phyloP scores from a whole-genome alignment of 2,113 vertebrate species.

The Pitta sordida region DNA sequence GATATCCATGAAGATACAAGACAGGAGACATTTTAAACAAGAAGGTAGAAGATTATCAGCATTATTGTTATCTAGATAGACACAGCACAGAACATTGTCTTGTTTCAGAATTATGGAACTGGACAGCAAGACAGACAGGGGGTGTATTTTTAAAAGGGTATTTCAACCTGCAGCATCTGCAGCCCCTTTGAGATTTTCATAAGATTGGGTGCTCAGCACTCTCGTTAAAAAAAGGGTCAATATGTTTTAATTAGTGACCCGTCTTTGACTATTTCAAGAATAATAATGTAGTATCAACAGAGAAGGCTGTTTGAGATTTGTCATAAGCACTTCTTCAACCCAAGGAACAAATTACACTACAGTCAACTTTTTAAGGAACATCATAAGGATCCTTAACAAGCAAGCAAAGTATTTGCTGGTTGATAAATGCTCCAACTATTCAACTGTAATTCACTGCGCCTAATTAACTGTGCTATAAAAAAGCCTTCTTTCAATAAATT shows the following conservation, averaged over 20 bases:
- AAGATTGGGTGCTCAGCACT: neutral
- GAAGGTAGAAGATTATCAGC: neutral
- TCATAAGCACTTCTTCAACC: neutral
- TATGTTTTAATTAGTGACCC: neutral
- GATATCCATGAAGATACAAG: neutral
- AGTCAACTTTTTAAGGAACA: neutral
- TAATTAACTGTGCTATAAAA: neutral
- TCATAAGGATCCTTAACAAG: neutral
- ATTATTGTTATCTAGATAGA: neutral
- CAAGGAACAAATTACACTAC: neutral
- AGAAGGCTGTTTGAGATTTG: neutral
- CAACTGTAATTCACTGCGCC: neutral
- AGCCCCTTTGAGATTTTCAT: neutral
- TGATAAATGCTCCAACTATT: neutral
- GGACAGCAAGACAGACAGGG: neutral
- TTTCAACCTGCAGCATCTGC: neutral
- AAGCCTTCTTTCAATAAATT: rapidly evolving
- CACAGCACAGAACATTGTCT: neutral
- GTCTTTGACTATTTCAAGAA: neutral
- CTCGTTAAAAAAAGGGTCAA: neutral
- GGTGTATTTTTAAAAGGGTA: neutral
- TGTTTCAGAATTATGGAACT: neutral
- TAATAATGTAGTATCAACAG: neutral
- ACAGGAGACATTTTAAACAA: neutral
- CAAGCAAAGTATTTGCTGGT: neutral